These are phyloP conservation scores for Sebastes kiyomatsui DNA, from an alignment of 2,797 vertebrate species.

Conservation along the genomic window DNA sequence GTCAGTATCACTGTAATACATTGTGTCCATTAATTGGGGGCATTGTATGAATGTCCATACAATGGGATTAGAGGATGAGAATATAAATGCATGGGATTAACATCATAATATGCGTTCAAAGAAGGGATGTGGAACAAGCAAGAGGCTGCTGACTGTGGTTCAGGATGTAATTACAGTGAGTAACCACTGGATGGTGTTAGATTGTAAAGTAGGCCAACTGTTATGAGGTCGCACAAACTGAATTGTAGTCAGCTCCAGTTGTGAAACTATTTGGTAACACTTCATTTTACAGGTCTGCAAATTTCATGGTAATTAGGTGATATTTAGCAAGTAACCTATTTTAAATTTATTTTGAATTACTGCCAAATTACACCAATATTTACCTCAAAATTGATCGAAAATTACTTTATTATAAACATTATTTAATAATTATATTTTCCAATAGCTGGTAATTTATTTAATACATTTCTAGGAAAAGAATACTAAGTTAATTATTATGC, in stretches of 20 bases:
- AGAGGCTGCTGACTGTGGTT: background rate
- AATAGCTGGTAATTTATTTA: too few species aligned
- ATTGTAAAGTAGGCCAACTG: background rate
- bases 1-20: conserved; percentile 31
- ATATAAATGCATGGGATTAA: conserved; percentile 4
- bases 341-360: too few species aligned
- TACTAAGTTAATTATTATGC: too few species aligned
- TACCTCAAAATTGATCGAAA: rapidly evolving
- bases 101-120: conserved; percentile 21
- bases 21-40: background rate
- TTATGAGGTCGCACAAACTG: background rate
- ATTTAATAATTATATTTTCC: too few species aligned
- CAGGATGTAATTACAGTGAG: background rate
- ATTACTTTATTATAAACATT: too few species aligned
- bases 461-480: too few species aligned
- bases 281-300: too few species aligned
- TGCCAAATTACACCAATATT: too few species aligned
- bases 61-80: background rate
- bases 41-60: background rate
- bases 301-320: too few species aligned
- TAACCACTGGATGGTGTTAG: conserved; percentile 25
- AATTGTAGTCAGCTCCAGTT: background rate
- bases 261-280: background rate
- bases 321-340: too few species aligned
- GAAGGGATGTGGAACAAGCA: background rate